Conservation (phyloP, 2,797 vertebrate species). For the Artibeus lituratus region DNA sequence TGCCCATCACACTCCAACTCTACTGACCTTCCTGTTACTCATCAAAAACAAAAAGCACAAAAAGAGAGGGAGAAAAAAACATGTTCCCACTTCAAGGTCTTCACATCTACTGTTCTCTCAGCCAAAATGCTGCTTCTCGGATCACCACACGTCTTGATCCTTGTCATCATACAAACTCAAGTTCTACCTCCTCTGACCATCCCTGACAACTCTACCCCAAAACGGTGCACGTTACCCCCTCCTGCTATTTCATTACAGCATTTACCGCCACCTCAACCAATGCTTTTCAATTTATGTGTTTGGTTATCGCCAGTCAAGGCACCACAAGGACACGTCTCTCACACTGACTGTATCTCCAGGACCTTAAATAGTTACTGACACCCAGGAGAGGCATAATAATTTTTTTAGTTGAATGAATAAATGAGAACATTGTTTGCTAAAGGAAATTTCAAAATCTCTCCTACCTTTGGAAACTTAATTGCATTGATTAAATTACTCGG, state of each 20-base stretch:
- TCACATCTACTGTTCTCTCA: not conserved
- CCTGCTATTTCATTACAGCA: not conserved
- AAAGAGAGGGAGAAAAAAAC: not conserved
- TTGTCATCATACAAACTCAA: not conserved
- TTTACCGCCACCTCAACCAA: not conserved
- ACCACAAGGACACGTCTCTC: not conserved
- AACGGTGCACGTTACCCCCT: not conserved
- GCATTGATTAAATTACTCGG: not conserved
- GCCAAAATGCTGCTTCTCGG: not conserved
- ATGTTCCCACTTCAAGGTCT: not conserved
- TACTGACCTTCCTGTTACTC: not conserved
- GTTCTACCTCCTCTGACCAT: not conserved
- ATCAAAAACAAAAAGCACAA: not conserved
- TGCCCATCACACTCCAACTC: not conserved
- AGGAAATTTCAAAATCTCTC: not conserved
- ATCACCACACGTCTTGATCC: not conserved
- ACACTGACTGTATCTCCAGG: not conserved
- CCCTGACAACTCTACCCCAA: not conserved
- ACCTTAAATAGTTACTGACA: not conserved
- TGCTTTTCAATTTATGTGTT: not conserved
- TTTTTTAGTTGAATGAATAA: conserved; percentile 10
- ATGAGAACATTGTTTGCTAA: not conserved
- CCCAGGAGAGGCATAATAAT: not conserved
- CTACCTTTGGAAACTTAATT: conserved; percentile 21
- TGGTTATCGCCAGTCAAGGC: not conserved